A percentile compares a stretch with the other conserved stretches of the same genome.
These are phyloP conservation scores for Crocodylus rhombifer DNA, from an alignment of 2,797 vertebrate genomes.

Conservation along the genomic window DNA sequence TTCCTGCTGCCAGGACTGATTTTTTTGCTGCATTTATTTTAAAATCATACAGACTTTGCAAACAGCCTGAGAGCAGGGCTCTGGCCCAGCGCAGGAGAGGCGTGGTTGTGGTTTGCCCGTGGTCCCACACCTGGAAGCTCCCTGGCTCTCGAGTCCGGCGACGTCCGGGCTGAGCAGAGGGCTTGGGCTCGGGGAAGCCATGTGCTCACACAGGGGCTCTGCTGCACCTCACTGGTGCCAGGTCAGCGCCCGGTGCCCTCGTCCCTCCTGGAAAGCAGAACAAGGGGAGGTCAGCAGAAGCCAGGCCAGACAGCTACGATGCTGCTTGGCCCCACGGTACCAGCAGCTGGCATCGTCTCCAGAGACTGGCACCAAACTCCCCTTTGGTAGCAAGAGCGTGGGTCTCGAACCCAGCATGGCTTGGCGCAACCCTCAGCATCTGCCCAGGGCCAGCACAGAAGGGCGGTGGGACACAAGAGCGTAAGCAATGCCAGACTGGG, in stretches of 20 bases:
- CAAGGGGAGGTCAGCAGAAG: neutral
- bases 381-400: neutral
- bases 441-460: neutral
- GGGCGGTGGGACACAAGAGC: neutral
- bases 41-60: neutral
- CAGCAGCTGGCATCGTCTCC: neutral
- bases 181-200: neutral
- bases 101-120: neutral
- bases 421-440: neutral
- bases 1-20: accelerated
- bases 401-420: neutral
- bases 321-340: too few relatives aligned
- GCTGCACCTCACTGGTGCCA: neutral
- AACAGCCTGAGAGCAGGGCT: neutral
- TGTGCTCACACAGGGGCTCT: neutral
- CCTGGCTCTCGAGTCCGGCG: too few relatives aligned
- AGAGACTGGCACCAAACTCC: neutral
- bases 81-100: neutral
- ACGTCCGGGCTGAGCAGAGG: neutral
- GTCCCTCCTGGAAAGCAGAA: neutral
- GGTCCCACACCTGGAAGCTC: accelerated
- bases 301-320: neutral
- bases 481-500: accelerated
- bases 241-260: neutral
- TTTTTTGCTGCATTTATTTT: neutral